Conservation (phyloP, 2,113 vertebrate species). For the Cheirogaleus medius region DNA sequence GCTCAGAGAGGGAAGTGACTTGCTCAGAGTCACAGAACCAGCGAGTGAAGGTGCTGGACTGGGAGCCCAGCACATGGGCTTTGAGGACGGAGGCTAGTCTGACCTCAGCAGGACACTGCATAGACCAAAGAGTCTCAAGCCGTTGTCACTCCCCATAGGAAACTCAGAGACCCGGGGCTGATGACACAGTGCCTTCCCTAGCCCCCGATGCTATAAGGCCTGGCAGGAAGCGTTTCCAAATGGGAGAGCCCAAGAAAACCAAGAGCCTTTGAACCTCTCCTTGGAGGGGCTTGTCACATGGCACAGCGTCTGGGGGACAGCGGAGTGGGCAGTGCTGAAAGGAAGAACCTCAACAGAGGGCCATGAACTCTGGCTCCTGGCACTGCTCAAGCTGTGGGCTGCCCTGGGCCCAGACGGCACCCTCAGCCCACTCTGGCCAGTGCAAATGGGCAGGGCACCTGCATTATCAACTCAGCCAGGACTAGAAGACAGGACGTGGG, state of each 20-base stretch:
- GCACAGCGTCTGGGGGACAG: background rate
- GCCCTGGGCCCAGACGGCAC: too few relatives aligned
- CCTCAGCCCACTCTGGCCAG: background rate
- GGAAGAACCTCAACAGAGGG: background rate
- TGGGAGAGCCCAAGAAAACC: background rate
- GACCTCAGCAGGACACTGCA: background rate
- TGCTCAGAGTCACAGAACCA: background rate
- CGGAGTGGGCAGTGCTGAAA: fast-evolving
- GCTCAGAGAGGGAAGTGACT: background rate
- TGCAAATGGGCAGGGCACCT: too few relatives aligned
- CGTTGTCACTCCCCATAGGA: background rate
- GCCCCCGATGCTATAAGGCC: background rate
- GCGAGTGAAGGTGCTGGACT: background rate
- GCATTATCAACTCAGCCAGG: slow-evolving; percentile 71
- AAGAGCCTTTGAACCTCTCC: too few relatives aligned
- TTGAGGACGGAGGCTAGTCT: background rate
- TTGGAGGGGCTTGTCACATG: background rate
- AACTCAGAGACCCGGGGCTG: too few relatives aligned
- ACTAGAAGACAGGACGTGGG: slow-evolving; percentile 20
- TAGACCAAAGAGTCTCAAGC: background rate
- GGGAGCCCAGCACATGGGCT: background rate
- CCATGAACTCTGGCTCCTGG: background rate
- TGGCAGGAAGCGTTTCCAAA: background rate
- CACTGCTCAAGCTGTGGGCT: too few relatives aligned
- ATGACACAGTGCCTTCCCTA: background rate